Evolutionary conservation across 1,140 invertebrate genomes (phyloP), one percentile per base, ranked within the genome.

Genomic region (Cecropterus lyciades): DNA sequence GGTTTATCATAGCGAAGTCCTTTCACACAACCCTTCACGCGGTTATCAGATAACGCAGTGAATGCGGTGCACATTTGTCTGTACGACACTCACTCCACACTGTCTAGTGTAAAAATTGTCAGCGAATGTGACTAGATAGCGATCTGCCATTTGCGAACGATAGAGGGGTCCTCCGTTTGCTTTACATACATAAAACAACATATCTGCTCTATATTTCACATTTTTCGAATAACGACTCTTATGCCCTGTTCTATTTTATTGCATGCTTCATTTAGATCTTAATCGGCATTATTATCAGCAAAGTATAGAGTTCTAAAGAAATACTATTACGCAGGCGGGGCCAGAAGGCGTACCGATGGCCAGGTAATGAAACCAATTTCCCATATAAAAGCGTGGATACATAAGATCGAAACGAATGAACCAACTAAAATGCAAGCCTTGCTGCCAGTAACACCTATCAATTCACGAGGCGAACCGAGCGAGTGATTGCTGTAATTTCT

Each of bases 21-120:
- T 84, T 91, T 91, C 87, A 90, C 70, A 70, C 75, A 79, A 89
- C 87, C 89, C 86, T 84, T 84, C 75, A 73, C 62, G 65, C 53
- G 68, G 74, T 84, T 91, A 91, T 91, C 89, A 83, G 89, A 91
- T 91, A 89, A 85, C 69, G 65, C 65, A 52, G 70, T 91, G 88
- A 89, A 91, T 87, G 73, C 80, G 65, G 75, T 14, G 45, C 81
- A 89, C 85, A 89, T 91, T 89, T 89, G 88, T 91, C 82, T 81
- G 84, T 70, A 43, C 72, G 80, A 81, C 82, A 87, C 83, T 82
- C 82, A 81, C 80, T 83, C 75, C 75, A 67, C 77, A 79, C 68
- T 62, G 70, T 70, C 72, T 89, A 87, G 89, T 89, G 89, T 89
- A 87, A 89, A 91, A 91, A 91, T 89, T 87, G 89, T 85, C 82